phyloP scores from a whole-genome alignment of 1,140 invertebrate species.

The Trypoxylus dichotomus region DNA sequence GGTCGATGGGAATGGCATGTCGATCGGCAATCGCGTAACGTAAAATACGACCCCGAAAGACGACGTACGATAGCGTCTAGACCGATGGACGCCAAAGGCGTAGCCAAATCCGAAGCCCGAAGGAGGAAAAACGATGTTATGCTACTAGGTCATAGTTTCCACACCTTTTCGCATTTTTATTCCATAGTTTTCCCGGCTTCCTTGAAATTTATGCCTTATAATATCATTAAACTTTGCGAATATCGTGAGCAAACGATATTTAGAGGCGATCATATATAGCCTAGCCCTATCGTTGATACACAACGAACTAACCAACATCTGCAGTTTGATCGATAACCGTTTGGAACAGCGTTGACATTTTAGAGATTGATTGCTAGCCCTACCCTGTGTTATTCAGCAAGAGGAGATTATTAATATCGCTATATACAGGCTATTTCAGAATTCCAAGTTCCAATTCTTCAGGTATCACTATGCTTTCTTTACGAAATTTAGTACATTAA shows the following conservation, averaged over 20 bases:
- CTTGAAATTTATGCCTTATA: neutral
- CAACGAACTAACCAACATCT: neutral
- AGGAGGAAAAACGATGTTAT: neutral
- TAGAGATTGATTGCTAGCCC: slow-evolving; percentile 14
- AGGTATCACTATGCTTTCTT: no score
- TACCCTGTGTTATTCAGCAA: neutral
- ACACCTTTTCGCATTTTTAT: neutral
- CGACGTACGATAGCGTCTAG: neutral
- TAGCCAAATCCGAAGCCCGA: neutral
- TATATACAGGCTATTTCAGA: neutral
- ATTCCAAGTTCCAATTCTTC: no score
- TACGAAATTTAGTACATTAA: no score
- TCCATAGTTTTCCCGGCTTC: neutral
- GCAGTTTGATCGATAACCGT: slow-evolving; percentile 18
- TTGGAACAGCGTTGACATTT: slow-evolving; percentile 15
- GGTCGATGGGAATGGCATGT: neutral
- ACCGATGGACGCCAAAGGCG: neutral
- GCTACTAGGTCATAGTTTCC: slow-evolving; percentile 12
- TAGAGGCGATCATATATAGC: neutral
- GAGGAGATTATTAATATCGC: neutral
- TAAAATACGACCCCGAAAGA: neutral
- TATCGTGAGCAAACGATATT: neutral
- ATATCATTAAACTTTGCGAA: no score
- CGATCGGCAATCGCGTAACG: neutral
- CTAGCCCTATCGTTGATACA: neutral